Evolutionary conservation across 2,113 vertebrate genomes (phyloP).

Genomic region (Channa argus): DNA sequence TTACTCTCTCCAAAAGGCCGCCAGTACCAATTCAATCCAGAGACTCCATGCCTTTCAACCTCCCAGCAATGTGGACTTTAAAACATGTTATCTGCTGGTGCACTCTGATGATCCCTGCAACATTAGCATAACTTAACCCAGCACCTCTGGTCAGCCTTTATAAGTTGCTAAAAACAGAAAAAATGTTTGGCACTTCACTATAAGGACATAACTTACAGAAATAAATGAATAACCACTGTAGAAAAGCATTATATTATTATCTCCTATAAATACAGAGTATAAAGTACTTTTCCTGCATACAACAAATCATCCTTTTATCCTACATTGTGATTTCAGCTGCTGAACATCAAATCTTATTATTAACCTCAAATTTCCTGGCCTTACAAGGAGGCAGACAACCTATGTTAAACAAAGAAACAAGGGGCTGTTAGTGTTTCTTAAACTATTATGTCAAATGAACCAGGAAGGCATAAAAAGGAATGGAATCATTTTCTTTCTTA

Average conservation of each 20-base stretch:
- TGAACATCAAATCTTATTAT: background rate
- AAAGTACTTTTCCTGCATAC: too few species aligned
- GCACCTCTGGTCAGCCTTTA: constrained; percentile 72
- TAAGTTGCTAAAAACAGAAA: constrained; percentile 53
- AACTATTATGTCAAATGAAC: background rate
- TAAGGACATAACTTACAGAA: constrained; percentile 19
- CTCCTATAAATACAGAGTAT: too few species aligned
- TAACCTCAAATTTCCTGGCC: background rate
- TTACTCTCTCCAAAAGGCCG: constrained; percentile 10
- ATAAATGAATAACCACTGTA: background rate
- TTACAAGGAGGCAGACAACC: background rate
- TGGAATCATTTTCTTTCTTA: too few species aligned
- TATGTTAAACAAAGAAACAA: too few species aligned
- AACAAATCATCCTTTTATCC: background rate
- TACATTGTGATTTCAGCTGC: background rate
- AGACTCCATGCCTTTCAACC: constrained; percentile 40
- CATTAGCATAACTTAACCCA: constrained; percentile 69
- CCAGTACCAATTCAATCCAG: constrained; percentile 26
- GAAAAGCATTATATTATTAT: background rate
- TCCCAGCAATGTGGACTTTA: constrained; percentile 64
- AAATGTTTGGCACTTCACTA: constrained; percentile 25
- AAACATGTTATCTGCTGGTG: constrained; percentile 57
- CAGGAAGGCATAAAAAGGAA: background rate
- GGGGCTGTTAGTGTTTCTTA: background rate
- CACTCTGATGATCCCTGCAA: constrained; percentile 60